Evolutionary conservation across 2,113 vertebrate species (phyloP), one percentile per base, ranked within the genome.

Genomic region (Sinocyclocheilus rhinocerous): DNA sequence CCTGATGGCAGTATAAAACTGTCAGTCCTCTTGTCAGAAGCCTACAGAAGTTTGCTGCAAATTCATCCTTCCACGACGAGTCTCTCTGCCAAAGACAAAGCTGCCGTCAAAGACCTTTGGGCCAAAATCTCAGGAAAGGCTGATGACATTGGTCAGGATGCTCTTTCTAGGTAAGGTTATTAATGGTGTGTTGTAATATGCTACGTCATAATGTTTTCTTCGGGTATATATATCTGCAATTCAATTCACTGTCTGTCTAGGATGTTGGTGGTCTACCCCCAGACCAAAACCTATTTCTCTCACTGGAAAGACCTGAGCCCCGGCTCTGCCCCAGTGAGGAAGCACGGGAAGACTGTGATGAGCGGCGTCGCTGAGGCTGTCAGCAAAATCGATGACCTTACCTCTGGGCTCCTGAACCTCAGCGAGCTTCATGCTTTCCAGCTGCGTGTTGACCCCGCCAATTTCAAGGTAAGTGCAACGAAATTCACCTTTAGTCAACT

Each of bases 221-320:
- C 1, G 13, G 2, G 0, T 1, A 22, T 18, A n/a, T 26, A 4
- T 11, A 16, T 33, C 24, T 57, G 3, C 0, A 4, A 26, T 42
- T 76, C 7, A 22, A 33, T 20, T 1, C 12, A 26, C n/a, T 24
- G 16, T 82, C 1, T 50, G 7, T 69, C 1, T 90, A 97, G 97
- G 93, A 91, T 95, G 92, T 93, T 97, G 83, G 0, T 0, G 0
- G 13, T 92, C 84, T 95, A 94, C 92, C 96, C 96, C 4, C 85
- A 92, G 88, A 97, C 96, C 92, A 98, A 97, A 93, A 96, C 95
- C 67, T 98, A 97, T 93, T 98, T 98, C 90, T 39, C 94, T 63
- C 96, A 97, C 95, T 96, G 96, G 76, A 90, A 90, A 42, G 95
- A 97, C 89, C 0, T 93, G 79, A 87, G 33, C 26, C 57, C 85